Conservation (phyloP, 2,113 vertebrate genomes). For the Pica pica region DNA sequence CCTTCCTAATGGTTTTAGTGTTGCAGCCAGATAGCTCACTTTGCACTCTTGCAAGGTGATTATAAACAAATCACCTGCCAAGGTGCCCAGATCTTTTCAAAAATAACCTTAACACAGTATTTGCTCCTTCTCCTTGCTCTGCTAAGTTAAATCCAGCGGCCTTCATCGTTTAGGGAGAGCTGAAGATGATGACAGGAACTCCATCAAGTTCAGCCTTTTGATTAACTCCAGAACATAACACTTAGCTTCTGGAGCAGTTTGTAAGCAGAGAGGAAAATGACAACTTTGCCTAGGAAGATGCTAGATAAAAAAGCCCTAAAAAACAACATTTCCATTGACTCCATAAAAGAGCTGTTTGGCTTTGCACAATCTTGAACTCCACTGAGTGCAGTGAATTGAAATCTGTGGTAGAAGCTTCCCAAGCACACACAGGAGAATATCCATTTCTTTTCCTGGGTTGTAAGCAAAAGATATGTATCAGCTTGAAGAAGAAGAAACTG, state of each 20-base stretch:
- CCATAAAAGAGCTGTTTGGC: constrained; percentile 11
- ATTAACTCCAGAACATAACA: background rate
- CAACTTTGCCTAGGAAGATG: background rate
- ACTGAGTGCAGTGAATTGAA: constrained; percentile 6
- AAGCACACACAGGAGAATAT: constrained; percentile 9
- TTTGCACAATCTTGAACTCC: constrained; percentile 17
- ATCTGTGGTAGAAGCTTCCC: constrained; percentile 5
- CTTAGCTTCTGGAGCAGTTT: background rate
- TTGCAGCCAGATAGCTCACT: background rate
- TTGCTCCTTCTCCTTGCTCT: background rate
- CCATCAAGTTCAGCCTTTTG: background rate
- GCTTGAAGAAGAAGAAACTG: background rate
- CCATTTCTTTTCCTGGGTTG: background rate
- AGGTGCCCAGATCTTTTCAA: background rate
- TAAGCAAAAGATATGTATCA: background rate
- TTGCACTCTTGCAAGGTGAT: background rate
- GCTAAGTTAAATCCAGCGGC: background rate
- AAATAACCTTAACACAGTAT: background rate
- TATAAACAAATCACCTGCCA: background rate
- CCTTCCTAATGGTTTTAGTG: background rate
- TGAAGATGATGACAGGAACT: background rate
- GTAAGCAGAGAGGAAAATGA: background rate
- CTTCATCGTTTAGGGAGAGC: background rate
- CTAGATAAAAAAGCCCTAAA: background rate
- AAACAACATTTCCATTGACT: background rate